Evolutionary conservation across 2,113 vertebrate species (phyloP), one percentile per base, ranked within the genome.

Genomic region (Myiozetetes cayanensis): DNA sequence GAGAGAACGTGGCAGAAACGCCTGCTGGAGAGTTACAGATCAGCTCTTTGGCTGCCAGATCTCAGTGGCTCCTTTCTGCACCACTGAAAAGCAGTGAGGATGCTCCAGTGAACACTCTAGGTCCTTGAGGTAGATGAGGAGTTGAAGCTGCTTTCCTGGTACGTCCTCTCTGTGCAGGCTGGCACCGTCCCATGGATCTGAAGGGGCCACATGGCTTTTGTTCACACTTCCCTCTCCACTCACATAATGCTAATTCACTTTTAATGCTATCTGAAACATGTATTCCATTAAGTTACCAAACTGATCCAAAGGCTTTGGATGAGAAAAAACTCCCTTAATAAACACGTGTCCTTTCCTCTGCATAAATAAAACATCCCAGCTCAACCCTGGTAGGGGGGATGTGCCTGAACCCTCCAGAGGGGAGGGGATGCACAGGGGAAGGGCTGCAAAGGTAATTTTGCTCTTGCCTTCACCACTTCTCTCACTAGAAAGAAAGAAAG

Each of bases 61-160:
- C 50, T 61, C 92, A 92, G n/a, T 35, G 65, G 87, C 73, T 81
- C 94, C 67, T 96, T 82, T 93, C 95, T 95, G 95, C 89, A 86
- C 76, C 78, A 72, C 87, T 87, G 95, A 65, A 93, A 82, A 91
- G 73, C 82, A 65, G 31, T 5, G 53, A 91, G 52, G 85, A 90
- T n/a, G 95, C 90, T 81, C 65, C 95, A 93, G 6, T 73, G 93
- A 91, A 47, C 82, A 47, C 46, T 84, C 25, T 4, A 59, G 89
- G 70, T 44, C 87, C 78, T 52, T 87, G 93, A 90, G 89, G 85
- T 63, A 67, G 68, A 81, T 70, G 91, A 93, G 86, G 3, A 89
- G 91, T 33, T 53, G 72, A 67, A 96, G 84, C 8, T 92, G 80
- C 46, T 96, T 89, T 90, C 52, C 44, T 95, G 77, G 84, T 49